phyloP scores from a whole-genome alignment of 2,888 invertebrate genomes.

The Caradrina kadenii region DNA sequence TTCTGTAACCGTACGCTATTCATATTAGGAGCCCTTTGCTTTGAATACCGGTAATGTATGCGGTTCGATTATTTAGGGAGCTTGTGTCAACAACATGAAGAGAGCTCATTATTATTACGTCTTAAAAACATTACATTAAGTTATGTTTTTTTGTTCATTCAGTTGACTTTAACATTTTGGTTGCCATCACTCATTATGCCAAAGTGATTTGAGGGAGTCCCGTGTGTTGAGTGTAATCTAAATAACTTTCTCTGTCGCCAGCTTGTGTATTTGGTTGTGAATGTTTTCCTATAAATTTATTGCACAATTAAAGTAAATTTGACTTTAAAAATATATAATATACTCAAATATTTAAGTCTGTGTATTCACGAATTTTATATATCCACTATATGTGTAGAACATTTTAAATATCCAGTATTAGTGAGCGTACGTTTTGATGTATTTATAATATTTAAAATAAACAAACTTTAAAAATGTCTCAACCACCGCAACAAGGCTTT shows the following conservation, averaged over 20 bases:
- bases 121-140: too few species aligned
- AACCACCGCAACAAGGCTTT: slow-evolving; percentile 84
- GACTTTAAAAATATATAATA: slow-evolving; percentile 57
- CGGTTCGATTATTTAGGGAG: slow-evolving; percentile 35
- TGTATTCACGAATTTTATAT: slow-evolving; percentile 65
- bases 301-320: slow-evolving; percentile 62
- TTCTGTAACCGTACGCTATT: slow-evolving; percentile 21
- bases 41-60: slow-evolving; percentile 27
- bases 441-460: slow-evolving; percentile 57
- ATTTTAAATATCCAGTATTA: slow-evolving; percentile 61
- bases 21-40: slow-evolving; percentile 9
- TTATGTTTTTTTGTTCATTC: neutral
- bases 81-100: slow-evolving; percentile 1
- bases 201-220: neutral
- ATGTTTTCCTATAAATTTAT: slow-evolving; percentile 78
- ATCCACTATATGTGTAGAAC: slow-evolving; percentile 62
- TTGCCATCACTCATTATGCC: slow-evolving; percentile 46
- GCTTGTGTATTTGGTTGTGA: slow-evolving; percentile 84
- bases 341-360: slow-evolving; percentile 56
- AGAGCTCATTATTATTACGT: slow-evolving; percentile 1
- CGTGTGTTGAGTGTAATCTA: neutral
- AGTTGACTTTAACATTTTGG: neutral
- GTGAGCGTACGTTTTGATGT: slow-evolving; percentile 65
- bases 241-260: slow-evolving; percentile 31
- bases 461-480: slow-evolving; percentile 78